Evolutionary conservation across 2,888 invertebrate species (phyloP).

Genomic region (Lepidonotus clava): DNA sequence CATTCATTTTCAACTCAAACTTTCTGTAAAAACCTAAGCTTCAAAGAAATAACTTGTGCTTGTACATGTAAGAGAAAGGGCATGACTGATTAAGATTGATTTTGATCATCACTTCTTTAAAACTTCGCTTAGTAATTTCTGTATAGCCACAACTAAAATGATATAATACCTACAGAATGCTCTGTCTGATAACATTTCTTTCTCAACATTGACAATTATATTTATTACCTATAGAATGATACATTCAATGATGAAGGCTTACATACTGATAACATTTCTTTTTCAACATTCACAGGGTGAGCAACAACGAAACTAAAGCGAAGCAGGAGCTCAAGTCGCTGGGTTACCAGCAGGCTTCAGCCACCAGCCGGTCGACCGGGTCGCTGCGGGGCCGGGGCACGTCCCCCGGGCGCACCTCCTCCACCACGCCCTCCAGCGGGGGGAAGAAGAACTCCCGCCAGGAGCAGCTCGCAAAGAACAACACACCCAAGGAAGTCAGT

Average conservation of each 20-base stretch:
- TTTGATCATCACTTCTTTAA: too few relatives aligned
- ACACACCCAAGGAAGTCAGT: conserved; percentile 18
- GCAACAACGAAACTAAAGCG: conserved; percentile 14
- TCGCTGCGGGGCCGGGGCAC: neutral
- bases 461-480: neutral
- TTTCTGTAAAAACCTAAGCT: too few relatives aligned
- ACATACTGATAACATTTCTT: neutral
- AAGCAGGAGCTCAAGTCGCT: conserved; percentile 30
- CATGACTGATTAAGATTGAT: too few relatives aligned
- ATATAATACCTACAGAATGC: too few relatives aligned
- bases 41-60: too few relatives aligned
- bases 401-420: neutral
- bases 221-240: neutral
- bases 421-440: neutral
- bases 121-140: too few relatives aligned
- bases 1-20: too few relatives aligned
- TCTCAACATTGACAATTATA: too few relatives aligned
- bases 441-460: neutral
- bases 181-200: too few relatives aligned
- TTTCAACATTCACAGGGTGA: conserved; percentile 6
- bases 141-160: too few relatives aligned
- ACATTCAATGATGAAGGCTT: neutral
- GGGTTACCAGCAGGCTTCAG: conserved; percentile 25
- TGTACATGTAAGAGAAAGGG: too few relatives aligned
- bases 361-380: neutral